A percentile compares a stretch with the other conserved stretches of the same genome.
phyloP scores from a whole-genome alignment of 2,113 vertebrate genomes.

The Corapipo altera region DNA sequence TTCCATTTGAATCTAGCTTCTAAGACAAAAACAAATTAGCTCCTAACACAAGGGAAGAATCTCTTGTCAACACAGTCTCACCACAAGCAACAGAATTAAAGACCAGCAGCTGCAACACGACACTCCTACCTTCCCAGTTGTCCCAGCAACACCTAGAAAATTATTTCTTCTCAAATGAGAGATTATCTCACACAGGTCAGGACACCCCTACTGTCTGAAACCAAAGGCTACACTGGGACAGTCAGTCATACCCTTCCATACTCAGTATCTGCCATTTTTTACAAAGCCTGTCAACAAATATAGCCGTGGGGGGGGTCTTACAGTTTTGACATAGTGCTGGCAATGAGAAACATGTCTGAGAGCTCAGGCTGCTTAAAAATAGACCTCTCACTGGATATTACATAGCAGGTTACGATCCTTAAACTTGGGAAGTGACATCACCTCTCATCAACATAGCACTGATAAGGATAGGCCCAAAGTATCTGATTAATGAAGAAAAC shows the following conservation, averaged over 20 bases:
- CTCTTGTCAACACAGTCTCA: background rate
- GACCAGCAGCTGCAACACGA: background rate
- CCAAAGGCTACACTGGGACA: background rate
- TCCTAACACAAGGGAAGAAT: background rate
- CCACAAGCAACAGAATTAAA: background rate
- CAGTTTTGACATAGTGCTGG: background rate
- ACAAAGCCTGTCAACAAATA: background rate
- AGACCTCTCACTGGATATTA: background rate
- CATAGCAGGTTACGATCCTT: background rate
- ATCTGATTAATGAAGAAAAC: background rate
- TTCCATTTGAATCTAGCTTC: background rate
- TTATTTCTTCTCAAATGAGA: background rate
- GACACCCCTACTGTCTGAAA: background rate
- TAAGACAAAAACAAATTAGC: background rate
- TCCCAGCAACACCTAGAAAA: background rate
- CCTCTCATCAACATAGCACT: too few relatives aligned
- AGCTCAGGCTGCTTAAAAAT: background rate
- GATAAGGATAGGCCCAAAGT: background rate
- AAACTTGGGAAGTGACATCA: background rate
- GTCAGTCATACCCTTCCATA: background rate
- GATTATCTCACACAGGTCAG: background rate
- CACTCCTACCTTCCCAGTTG: background rate
- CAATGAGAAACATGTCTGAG: background rate
- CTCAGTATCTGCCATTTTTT: background rate
- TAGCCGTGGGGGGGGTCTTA: rapidly evolving